A percentile compares a stretch with the other conserved stretches of the same genome.
These are phyloP conservation scores for Zaprionus kolodkinae DNA, from an alignment of 1,140 invertebrate species.

Conservation along the genomic window DNA sequence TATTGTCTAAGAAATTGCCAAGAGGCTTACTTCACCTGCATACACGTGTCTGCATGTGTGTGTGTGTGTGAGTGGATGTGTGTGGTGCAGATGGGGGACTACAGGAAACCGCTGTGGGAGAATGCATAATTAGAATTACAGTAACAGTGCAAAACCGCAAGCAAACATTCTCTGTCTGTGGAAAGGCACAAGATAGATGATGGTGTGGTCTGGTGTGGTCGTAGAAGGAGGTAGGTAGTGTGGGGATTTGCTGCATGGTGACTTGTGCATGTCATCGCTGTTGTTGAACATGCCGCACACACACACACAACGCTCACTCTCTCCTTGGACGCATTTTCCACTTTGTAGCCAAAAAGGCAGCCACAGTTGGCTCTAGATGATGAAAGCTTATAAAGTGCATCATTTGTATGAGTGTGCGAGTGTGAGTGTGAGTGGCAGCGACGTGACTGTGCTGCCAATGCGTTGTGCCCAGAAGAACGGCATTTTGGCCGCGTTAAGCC, in stretches of 20 bases:
- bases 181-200: constrained; percentile 10
- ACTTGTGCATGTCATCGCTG: constrained; percentile 59
- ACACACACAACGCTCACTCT: constrained; percentile 32
- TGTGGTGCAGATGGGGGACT: not conserved
- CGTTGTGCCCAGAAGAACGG: not conserved
- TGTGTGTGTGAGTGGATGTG: constrained; percentile 15
- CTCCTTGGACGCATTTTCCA: constrained; percentile 68
- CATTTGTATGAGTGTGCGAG: constrained; percentile 27
- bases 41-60: constrained; percentile 5
- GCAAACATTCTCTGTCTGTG: constrained; percentile 27
- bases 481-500: constrained; percentile 47
- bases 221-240: no score
- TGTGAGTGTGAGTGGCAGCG: constrained; percentile 20
- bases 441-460: constrained; percentile 72
- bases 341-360: constrained; percentile 59
- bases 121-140: constrained; percentile 67
- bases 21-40: constrained; percentile 14
- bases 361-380: constrained; percentile 29
- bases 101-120: constrained; percentile 39
- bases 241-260: constrained; percentile 14
- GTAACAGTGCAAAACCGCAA: constrained; percentile 30
- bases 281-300: constrained; percentile 42
- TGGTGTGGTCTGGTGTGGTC: not conserved
- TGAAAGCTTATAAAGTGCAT: constrained; percentile 67
- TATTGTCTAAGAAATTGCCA: constrained; percentile 55